Evolutionary conservation across 1,140 invertebrate genomes (phyloP).

Genomic region (Brachionus paranguensis): DNA sequence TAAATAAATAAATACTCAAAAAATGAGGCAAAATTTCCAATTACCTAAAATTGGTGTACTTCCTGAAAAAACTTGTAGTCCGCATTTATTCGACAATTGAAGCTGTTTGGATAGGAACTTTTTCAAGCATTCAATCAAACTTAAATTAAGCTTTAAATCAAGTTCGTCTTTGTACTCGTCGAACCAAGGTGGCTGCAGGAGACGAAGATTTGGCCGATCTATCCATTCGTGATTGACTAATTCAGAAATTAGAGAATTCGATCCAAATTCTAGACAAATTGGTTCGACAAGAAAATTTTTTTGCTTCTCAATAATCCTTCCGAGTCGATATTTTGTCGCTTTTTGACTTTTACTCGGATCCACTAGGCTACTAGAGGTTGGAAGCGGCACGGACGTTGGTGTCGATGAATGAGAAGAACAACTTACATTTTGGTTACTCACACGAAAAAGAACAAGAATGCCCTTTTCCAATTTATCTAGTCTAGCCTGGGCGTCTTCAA

Average conservation of each 20-base stretch:
- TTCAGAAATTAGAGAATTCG: not conserved
- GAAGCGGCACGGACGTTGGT: not conserved
- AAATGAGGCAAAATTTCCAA: not conserved
- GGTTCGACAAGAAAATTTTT: slow-evolving; percentile 38
- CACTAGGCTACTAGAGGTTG: not conserved
- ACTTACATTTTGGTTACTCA: not conserved
- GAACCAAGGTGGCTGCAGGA: slow-evolving; percentile 84
- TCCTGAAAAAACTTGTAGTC: not conserved
- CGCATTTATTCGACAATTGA: not conserved
- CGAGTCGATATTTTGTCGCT: not conserved
- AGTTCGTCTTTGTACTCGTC: slow-evolving; percentile 66
- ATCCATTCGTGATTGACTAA: slow-evolving; percentile 55
- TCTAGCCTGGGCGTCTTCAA: slow-evolving; percentile 10
- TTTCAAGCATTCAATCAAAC: not conserved
- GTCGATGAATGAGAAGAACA: slow-evolving; percentile 19
- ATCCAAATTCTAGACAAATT: not conserved
- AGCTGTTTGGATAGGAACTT: not conserved
- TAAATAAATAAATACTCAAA: no score
- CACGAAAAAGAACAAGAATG: not conserved
- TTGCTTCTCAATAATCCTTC: slow-evolving; percentile 26
- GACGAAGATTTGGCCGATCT: slow-evolving; percentile 76
- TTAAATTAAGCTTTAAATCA: slow-evolving; percentile 43
- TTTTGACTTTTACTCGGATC: not conserved
- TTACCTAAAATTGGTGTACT: not conserved
- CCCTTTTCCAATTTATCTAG: slow-evolving; percentile 15